Conservation (phyloP, 2,113 vertebrate genomes). For the Alectura lathami region DNA sequence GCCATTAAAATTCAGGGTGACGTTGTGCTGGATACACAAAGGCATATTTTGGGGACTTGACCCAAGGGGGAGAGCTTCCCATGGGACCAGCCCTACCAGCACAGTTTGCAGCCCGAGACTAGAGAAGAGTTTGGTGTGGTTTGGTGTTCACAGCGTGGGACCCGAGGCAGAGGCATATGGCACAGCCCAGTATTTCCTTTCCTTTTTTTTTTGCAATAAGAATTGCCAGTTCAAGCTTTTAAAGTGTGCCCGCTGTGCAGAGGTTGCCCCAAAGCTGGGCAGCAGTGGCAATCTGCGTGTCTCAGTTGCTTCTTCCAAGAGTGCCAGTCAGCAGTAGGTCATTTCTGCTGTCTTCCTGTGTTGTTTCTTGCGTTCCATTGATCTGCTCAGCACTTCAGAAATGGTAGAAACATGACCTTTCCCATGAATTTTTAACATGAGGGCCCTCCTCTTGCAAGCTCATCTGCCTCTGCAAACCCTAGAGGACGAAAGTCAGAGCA, state of each 20-base stretch:
- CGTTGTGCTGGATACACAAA: not conserved
- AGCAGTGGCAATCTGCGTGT: not conserved
- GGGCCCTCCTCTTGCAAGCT: constrained; percentile 27
- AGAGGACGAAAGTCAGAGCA: constrained; percentile 33
- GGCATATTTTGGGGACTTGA: not conserved
- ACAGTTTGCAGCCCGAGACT: not conserved
- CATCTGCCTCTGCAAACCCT: not conserved
- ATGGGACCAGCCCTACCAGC: not conserved
- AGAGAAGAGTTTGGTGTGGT: not conserved
- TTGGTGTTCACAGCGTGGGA: not conserved
- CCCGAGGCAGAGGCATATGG: not conserved
- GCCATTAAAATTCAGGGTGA: not conserved
- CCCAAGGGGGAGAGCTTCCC: not conserved
- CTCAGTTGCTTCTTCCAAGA: not conserved
- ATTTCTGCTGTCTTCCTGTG: not conserved
- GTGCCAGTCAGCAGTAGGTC: not conserved
- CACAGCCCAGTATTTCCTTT: not conserved
- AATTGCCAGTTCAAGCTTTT: not conserved
- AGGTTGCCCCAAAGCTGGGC: not conserved
- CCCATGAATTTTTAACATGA: constrained; percentile 54
- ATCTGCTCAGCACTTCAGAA: constrained; percentile 14
- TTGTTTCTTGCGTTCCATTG: constrained; percentile 24
- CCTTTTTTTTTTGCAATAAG: not conserved
- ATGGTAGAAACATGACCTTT: constrained; percentile 50
- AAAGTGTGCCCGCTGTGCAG: rapidly evolving